A percentile compares a stretch with the other conserved stretches of the same genome.
These are phyloP conservation scores for Chroicocephalus ridibundus DNA, from an alignment of 2,113 vertebrate species.

Conservation along the genomic window DNA sequence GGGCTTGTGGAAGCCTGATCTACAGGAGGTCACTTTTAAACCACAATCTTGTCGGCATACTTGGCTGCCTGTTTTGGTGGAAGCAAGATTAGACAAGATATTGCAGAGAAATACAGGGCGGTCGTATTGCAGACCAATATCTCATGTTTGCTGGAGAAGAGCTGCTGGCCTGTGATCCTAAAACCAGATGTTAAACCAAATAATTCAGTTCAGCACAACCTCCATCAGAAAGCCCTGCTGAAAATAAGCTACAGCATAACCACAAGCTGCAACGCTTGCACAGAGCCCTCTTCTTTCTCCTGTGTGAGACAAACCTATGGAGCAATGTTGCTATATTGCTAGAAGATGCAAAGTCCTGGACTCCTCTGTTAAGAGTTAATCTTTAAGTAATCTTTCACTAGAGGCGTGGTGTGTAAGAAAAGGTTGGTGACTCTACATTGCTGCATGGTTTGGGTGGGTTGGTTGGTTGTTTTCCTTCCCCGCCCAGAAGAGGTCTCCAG, in stretches of 20 bases:
- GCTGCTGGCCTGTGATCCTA: neutral
- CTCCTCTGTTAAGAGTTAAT: neutral
- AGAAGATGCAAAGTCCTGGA: neutral
- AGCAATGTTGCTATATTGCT: neutral
- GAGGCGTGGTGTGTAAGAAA: neutral
- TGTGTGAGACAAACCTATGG: neutral
- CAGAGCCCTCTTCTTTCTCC: neutral
- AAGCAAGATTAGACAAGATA: neutral
- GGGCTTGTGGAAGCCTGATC: neutral
- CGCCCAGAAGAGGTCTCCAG: neutral
- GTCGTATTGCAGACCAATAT: neutral
- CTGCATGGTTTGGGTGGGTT: neutral
- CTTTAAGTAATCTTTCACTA: neutral
- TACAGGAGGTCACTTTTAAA: neutral
- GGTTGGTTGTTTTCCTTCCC: neutral
- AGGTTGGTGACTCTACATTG: neutral
- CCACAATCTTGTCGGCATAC: neutral
- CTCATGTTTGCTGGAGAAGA: neutral
- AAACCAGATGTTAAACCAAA: neutral
- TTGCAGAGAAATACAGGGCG: neutral
- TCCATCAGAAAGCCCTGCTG: neutral
- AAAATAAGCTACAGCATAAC: neutral
- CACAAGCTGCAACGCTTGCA: neutral
- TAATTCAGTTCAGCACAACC: neutral
- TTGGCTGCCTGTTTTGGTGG: neutral